Conservation (phyloP, 2,888 invertebrate species). For the Melanchra persicariae region DNA sequence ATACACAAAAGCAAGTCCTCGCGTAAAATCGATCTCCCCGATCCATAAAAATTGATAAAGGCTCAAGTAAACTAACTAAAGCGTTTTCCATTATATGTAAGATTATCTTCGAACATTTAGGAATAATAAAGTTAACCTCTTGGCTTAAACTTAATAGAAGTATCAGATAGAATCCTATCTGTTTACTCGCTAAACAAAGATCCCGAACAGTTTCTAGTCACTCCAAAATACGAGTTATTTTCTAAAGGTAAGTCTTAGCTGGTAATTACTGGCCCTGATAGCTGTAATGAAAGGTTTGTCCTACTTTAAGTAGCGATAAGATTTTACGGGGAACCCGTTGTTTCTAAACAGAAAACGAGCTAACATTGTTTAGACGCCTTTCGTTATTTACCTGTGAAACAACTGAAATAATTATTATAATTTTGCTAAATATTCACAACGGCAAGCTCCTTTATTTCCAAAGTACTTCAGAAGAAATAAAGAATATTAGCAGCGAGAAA, state of each 20-base stretch:
- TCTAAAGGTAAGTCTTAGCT: conserved; percentile 56
- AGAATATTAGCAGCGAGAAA: conserved; percentile 40
- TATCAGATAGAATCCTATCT: conserved; percentile 39
- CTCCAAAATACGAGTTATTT: conserved; percentile 58
- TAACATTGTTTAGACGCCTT: conserved; percentile 37
- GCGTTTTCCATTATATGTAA: conserved; percentile 12
- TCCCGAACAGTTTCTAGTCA: conserved; percentile 36
- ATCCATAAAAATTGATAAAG: conserved; percentile 13
- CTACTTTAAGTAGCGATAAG: conserved; percentile 63
- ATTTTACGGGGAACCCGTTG: conserved; percentile 56
- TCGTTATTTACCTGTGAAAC: conserved; percentile 46
- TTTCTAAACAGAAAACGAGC: conserved; percentile 45
- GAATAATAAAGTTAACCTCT: conserved; percentile 34
- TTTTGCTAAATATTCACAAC: conserved; percentile 39
- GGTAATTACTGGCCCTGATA: conserved; percentile 64
- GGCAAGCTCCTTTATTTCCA: conserved; percentile 9
- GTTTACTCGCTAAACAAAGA: conserved; percentile 43
- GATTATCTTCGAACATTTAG: conserved; percentile 31
- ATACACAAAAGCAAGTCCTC: conserved; percentile 14
- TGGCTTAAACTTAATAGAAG: conserved; percentile 39
- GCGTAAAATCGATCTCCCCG: background rate
- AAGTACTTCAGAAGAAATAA: conserved; percentile 36
- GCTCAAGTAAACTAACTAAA: conserved; percentile 9
- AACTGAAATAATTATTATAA: conserved; percentile 48
- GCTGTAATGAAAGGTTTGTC: conserved; percentile 65